Conservation (phyloP, 2,113 vertebrate genomes). For the Callopanchax toddi region DNA sequence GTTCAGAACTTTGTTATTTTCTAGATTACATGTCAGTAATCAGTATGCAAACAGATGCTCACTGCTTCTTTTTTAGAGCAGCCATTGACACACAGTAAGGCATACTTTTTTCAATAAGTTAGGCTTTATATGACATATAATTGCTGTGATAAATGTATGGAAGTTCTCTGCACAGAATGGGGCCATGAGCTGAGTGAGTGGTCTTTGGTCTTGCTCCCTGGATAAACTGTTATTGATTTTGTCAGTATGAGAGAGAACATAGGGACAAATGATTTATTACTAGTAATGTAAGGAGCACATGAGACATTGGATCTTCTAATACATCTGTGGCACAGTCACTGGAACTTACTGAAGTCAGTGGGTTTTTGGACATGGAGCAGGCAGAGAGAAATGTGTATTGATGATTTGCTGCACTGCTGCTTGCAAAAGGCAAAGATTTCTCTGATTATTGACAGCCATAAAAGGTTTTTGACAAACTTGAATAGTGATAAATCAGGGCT, state of each 20-base stretch:
- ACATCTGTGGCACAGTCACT: constrained; percentile 57
- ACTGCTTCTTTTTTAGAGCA: too few relatives aligned
- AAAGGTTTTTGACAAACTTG: constrained; percentile 50
- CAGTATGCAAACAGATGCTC: too few relatives aligned
- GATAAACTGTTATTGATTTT: constrained; percentile 74
- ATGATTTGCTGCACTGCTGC: constrained; percentile 33
- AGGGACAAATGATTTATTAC: constrained; percentile 70
- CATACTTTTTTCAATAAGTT: background rate
- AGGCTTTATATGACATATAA: background rate
- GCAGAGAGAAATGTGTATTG: constrained; percentile 51
- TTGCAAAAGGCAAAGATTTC: constrained; percentile 46
- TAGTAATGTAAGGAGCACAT: constrained; percentile 58
- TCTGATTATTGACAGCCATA: constrained; percentile 56
- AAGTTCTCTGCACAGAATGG: constrained; percentile 22
- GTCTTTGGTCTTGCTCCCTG: constrained; percentile 40
- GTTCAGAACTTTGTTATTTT: too few relatives aligned
- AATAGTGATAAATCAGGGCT: constrained; percentile 41
- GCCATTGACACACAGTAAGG: too few relatives aligned
- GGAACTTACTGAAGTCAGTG: constrained; percentile 48
- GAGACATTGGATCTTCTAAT: constrained; percentile 61
- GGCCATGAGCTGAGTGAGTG: constrained; percentile 42
- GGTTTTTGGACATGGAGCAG: constrained; percentile 29
- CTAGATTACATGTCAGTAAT: too few relatives aligned
- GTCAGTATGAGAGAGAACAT: constrained; percentile 38
- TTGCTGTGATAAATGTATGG: background rate